Evolutionary conservation across 2,113 vertebrate species (phyloP), one percentile per base, ranked within the genome.

Genomic region (Tachysurus vachellii): DNA sequence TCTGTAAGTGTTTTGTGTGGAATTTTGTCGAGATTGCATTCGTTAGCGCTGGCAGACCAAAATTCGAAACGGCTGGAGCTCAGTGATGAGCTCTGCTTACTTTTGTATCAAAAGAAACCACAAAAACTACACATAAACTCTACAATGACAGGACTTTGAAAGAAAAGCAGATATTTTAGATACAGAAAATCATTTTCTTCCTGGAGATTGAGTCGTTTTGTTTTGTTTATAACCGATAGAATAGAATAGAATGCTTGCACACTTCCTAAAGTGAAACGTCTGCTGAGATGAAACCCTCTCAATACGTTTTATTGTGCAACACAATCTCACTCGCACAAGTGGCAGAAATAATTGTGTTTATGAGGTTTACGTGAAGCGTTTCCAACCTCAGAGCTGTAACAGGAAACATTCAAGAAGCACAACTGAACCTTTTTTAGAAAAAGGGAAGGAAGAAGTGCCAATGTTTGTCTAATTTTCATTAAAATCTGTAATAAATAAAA

Each of bases 291-390:
- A 86, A 86, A 59, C 23, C 66, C 44, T 82, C 66, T 61, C 79
- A 82, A 42, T 57, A 62, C 42, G 28, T 36, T 79, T 80, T 68
- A 80, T 54, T 28, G 44, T 56, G 75, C 31, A 68, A 86, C 28
- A 17, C 73, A 85, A 59, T 62, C 56, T 11, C 75, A 77, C 11
- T 26, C 44, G 10, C 84, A 62, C 84, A 85, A 76, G 73, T 64
- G 66, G 82, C 28, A 57, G 82, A 79, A 12, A 23, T 44, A 23
- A 3, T 50, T 42, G 54, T 2, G 42, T 47, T 85, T 85, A 47
- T 61, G 57, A 62, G 84, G 17, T 85, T 77, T 77, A 23, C 17
- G 26, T 62, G 42, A 17, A 61, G 56, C 3, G 14, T 50, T 76
- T 85, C 11, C 73, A 26, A 23, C 73, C 23, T 21, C n/a, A 76